Evolutionary conservation across 2,797 vertebrate species (phyloP).

Genomic region (Gouania willdenowi): DNA sequence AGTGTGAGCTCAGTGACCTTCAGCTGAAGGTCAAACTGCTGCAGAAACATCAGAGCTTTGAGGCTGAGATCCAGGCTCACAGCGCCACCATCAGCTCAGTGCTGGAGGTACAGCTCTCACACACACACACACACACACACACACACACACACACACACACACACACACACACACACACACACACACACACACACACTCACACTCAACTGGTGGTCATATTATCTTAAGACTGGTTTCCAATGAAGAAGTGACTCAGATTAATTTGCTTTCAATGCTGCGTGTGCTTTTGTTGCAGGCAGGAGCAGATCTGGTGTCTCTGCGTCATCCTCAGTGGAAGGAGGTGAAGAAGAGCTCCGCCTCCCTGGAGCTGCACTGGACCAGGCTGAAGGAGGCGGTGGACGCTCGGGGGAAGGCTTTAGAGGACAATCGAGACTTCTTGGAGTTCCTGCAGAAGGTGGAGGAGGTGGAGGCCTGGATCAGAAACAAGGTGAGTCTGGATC

Average conservation of each 20-base stretch:
- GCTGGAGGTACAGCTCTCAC: constrained; percentile 74
- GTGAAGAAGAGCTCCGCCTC: constrained; percentile 53
- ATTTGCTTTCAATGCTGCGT: too few species aligned
- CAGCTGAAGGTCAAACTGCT: constrained; percentile 82
- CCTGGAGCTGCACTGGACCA: constrained; percentile 79
- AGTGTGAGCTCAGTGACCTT: constrained; percentile 73
- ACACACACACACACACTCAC: too few species aligned
- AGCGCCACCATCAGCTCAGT: constrained; percentile 74
- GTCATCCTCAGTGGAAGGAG: constrained; percentile 65
- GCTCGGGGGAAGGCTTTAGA: constrained; percentile 78
- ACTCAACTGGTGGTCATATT: too few species aligned
- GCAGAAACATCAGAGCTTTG: constrained; percentile 86
- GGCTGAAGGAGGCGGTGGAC: constrained; percentile 75
- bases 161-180: too few species aligned
- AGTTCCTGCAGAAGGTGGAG: constrained; percentile 87
- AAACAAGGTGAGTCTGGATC: constrained; percentile 73
- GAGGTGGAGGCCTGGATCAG: constrained; percentile 88
- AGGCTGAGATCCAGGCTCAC: constrained; percentile 86
- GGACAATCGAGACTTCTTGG: constrained; percentile 80
- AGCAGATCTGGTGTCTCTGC: constrained; percentile 71
- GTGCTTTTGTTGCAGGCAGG: constrained; percentile 68
- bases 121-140: too few species aligned
- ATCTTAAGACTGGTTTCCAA: too few species aligned
- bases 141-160: too few species aligned
- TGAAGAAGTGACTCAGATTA: not conserved